phyloP scores from a whole-genome alignment of 64 coral and sea anemone genomes.

The Pocillopora damicornis region DNA sequence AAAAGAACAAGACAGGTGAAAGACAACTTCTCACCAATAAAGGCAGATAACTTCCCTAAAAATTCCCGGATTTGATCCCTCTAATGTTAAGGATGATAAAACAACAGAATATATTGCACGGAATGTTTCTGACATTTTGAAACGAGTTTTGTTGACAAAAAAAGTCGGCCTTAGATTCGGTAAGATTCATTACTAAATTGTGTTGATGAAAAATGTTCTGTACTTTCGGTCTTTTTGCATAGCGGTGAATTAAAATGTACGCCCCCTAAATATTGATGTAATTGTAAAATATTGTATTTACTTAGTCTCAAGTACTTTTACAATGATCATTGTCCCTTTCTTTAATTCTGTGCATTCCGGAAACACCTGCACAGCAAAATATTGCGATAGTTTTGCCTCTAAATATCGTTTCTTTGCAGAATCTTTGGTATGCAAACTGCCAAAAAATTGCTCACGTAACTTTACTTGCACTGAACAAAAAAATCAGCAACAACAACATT shows the following conservation, averaged over 20 bases:
- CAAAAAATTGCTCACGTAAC: background rate
- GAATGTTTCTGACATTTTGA: background rate
- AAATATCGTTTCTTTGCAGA: background rate
- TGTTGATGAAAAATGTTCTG: too few species aligned
- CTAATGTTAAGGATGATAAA: background rate
- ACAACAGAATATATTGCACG: background rate
- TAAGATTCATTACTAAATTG: background rate
- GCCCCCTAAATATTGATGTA: too few species aligned
- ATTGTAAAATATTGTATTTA: too few species aligned
- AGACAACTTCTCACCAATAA: background rate
- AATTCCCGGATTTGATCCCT: background rate
- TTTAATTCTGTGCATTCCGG: background rate
- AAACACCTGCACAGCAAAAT: background rate
- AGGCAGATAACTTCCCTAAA: background rate
- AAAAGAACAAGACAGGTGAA: background rate
- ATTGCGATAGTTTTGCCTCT: background rate
- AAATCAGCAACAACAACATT: too few species aligned
- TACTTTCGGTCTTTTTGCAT: too few species aligned
- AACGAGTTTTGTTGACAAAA: too few species aligned
- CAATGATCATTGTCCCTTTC: background rate
- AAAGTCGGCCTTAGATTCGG: too few species aligned
- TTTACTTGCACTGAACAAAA: background rate
- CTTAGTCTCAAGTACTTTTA: too few species aligned
- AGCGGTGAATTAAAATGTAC: too few species aligned
- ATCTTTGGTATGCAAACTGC: background rate